phyloP scores from a whole-genome alignment of 2,797 vertebrate species.

The Coluber constrictor region DNA sequence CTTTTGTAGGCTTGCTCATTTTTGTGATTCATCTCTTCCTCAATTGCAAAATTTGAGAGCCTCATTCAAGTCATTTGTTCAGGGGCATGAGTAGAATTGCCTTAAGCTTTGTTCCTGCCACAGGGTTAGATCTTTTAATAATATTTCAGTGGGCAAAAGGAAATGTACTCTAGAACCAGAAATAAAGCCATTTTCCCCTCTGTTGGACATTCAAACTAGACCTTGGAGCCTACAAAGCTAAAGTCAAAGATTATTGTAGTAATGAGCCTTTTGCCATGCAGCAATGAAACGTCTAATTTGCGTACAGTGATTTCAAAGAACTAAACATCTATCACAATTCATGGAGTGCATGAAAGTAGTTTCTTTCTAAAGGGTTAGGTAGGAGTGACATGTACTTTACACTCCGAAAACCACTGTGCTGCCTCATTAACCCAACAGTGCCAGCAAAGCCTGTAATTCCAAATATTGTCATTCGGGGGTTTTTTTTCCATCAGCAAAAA shows the following conservation, averaged over 20 bases:
- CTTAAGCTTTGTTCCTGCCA: not conserved
- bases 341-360: not conserved
- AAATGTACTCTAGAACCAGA: not conserved
- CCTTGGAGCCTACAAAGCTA: not conserved
- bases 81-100: not conserved
- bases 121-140: not conserved
- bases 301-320: constrained; percentile 14
- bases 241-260: not conserved
- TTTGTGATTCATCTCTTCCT: not conserved
- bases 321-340: constrained; percentile 25
- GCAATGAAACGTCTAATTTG: constrained; percentile 10
- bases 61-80: not conserved
- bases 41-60: not conserved
- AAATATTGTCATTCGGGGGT: not conserved
- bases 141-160: not conserved
- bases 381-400: not conserved
- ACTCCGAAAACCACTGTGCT: not conserved
- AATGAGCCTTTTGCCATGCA: not conserved
- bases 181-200: not conserved
- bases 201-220: not conserved
- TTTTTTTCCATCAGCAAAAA: not conserved
- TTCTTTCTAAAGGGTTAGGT: constrained; percentile 7
- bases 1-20: not conserved
- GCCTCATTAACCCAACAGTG: not conserved
- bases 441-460: not conserved